A percentile compares a stretch with the other conserved stretches of the same genome.
Conservation (phyloP, 2,797 vertebrate species). For the Botia almorhae region DNA sequence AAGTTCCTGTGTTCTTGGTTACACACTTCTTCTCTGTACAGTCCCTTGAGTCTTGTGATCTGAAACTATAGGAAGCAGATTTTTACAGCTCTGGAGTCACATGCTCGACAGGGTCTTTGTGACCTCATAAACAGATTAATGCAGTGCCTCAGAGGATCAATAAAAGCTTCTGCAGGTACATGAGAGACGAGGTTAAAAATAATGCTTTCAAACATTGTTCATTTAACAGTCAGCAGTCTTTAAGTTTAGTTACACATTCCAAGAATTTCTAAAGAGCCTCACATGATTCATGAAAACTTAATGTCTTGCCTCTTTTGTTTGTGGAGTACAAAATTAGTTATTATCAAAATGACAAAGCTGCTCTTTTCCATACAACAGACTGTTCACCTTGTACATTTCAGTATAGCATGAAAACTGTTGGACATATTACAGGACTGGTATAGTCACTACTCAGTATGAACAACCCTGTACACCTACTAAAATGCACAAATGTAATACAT, state of each 20-base stretch:
- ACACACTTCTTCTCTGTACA: constrained; percentile 63
- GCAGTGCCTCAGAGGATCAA: constrained; percentile 65
- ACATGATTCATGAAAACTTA: too few relatives aligned
- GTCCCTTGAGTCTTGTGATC: constrained; percentile 61
- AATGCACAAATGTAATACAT: neutral
- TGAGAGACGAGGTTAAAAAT: constrained; percentile 39
- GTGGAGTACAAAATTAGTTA: too few relatives aligned
- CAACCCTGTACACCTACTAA: too few relatives aligned
- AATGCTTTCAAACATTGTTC: too few relatives aligned
- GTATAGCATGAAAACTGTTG: neutral
- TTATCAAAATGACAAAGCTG: too few relatives aligned
- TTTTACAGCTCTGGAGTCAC: constrained; percentile 66
- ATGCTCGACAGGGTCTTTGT: constrained; percentile 66
- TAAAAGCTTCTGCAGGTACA: constrained; percentile 74
- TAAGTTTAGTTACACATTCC: too few relatives aligned
- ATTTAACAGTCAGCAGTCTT: too few relatives aligned
- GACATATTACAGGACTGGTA: too few relatives aligned
- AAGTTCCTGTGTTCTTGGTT: constrained; percentile 13
- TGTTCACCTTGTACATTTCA: neutral
- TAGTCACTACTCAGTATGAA: too few relatives aligned
- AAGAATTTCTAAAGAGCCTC: too few relatives aligned
- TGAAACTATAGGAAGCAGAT: constrained; percentile 42
- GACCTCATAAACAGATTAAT: constrained; percentile 61
- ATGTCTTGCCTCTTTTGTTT: too few relatives aligned
- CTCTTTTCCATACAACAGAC: too few relatives aligned